Conservation (phyloP, 1,140 invertebrate genomes). For the Microplitis demolitor region DNA sequence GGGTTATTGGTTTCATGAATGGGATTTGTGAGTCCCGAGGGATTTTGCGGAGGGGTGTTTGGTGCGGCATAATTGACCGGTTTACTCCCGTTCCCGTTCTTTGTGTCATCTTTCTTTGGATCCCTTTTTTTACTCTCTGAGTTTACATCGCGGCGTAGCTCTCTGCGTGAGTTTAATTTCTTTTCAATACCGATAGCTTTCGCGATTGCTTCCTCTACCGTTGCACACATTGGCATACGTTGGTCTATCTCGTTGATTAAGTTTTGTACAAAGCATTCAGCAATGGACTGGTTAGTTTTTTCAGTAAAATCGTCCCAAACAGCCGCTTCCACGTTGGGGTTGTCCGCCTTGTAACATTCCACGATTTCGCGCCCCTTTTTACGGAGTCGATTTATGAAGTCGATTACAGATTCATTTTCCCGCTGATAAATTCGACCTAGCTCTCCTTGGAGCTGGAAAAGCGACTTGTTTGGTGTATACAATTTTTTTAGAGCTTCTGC, state of each 20-base stretch:
- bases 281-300: not conserved
- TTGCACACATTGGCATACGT: conserved; percentile 13
- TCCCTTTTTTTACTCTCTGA: too few species aligned
- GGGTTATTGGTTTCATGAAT: too few species aligned
- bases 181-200: conserved; percentile 2
- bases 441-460: conserved; percentile 10
- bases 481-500: not conserved
- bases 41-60: too few species aligned
- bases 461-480: not conserved
- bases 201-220: not conserved
- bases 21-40: too few species aligned
- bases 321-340: not conserved
- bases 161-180: not conserved
- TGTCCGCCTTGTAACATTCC: not conserved
- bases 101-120: not conserved
- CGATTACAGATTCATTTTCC: not conserved
- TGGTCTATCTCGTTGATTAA: conserved; percentile 18
- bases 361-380: conserved; percentile 14
- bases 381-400: conserved; percentile 1
- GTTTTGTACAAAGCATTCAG: conserved; percentile 15
- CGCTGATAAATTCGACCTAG: conserved; percentile 4
- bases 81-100: not conserved
- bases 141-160: not conserved
- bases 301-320: not conserved
- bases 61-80: not conserved